Evolutionary conservation across 2,797 vertebrate species (phyloP), one percentile per base, ranked within the genome.

Genomic region (Hapalemur alaotrensis): DNA sequence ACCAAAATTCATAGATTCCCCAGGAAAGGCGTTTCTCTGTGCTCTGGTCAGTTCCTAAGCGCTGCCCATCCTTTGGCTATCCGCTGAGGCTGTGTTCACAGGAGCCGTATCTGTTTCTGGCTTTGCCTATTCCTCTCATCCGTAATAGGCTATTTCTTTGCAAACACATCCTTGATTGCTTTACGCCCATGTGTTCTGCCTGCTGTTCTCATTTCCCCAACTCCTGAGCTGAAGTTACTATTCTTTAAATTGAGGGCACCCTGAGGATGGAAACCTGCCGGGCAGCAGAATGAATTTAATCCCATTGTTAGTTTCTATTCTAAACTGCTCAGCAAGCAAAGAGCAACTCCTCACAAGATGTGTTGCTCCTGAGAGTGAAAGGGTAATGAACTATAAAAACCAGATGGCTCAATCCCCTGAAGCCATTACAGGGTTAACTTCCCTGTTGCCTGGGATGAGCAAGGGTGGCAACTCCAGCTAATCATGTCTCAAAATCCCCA

Each of bases 191-290:
- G 85, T 76, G 43, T 41, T 65, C 85, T 38, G 57, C 93, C 95
- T 89, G 88, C 94, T 95, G 81, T 89, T 96, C 89, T 95, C 94
- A 96, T 93, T 95, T 93, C 73, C 73, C 78, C 32, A 70, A 6
- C 72, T 93, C 88, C 85, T 20, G 79, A 91, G 30, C 65, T 59
- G 72, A n/a, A 63, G 89, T 54, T 63, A 63, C 87, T 50, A 2
- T 72, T 82, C 93, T 93, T 97, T 87, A 96, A 96, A 88, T 65
- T n/a, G 91, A 95, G 92, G 92, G 63, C 81, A 38, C 88, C 61
- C 83, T 7, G 52, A 75, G 89, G 94, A 89, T 59, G 69, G 80
- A 75, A 87, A 82, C 88, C 96, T 18, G 59, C 93, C 14, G 97
- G 75, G 93, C 78, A 35, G 72, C 84, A 89, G 87, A 92, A 92